Base-by-base conservation (phyloP, 1,140 invertebrate genomes). In the Hyphantria cunea region DNA sequence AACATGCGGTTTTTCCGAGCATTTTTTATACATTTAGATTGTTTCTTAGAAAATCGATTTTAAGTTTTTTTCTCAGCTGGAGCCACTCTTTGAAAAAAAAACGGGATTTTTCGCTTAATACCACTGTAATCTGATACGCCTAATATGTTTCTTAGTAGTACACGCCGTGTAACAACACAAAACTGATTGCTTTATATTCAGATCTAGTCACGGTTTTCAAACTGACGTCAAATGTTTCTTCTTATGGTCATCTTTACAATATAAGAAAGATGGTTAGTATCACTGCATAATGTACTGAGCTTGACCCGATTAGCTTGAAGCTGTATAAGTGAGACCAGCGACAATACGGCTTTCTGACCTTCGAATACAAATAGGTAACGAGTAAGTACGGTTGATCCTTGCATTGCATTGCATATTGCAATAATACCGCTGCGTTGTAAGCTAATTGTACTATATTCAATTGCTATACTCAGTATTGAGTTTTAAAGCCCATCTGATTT, bases 221-320 rank as follows among this genome's bases (percentile, higher is more conserved):
- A 25, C 17, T 25, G 1, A 25, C 17, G 5, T 25, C 17, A 25
- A 25, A 3, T 3, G 1, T 25, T 25, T 37, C 34, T 37, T 11
- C 49, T 32, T 49, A 47, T 0, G 39, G 31, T 14, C 31, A 50
- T 41, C 44, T 32, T 42, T 41, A 59, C 14, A 17, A 41, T 14
- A 41, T 6, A 15, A 59, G 32, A 10, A 10, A 59, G 37, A 59
- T 52, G 54, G 39, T 15, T 17, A 49, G 17, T 5, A 25, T 25
- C 17, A 25, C 17, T 25, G 17, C 14, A 39, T 54, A 13, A 37
- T 51, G 39, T 39, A 10, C 41, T 66, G 67, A 62, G 63, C 67
- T 70, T 70, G 67, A 70, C 67, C 67, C 49, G 52, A 37, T 70
- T 70, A 33, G 41, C 47, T 55, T 62, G 58, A 66, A 70, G 62